Percentiles rank a stretch among this genome's conserved stretches.
These are phyloP conservation scores for Drosophila repletoides DNA, from an alignment of 1,140 invertebrate genomes.

Conservation along the genomic window DNA sequence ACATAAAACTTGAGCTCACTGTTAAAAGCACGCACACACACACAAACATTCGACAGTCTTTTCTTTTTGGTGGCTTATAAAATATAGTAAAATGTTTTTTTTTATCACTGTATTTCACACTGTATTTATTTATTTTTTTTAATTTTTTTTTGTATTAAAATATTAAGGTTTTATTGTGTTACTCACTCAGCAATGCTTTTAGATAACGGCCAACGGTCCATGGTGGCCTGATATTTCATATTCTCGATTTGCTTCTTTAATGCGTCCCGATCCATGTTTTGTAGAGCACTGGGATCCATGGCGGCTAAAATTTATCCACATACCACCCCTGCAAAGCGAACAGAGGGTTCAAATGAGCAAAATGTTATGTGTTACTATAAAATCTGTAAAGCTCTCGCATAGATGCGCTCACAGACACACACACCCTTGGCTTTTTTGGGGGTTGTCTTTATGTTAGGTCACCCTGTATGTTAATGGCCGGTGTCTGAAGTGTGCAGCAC, in stretches of 20 bases:
- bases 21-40: not conserved
- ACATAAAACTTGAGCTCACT: constrained; percentile 23
- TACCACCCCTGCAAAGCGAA: constrained; percentile 79
- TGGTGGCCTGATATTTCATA: constrained; percentile 97
- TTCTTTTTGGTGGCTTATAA: not conserved
- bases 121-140: not conserved
- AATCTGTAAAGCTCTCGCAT: constrained; percentile 33
- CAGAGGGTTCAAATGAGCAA: constrained; percentile 39
- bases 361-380: constrained; percentile 38
- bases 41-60: not conserved
- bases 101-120: not conserved
- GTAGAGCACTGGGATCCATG: constrained; percentile 95
- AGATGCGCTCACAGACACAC: not conserved
- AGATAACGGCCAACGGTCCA: constrained; percentile 97
- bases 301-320: constrained; percentile 83
- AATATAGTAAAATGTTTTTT: not conserved
- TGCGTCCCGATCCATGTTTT: constrained; percentile 98
- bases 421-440: not conserved
- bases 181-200: constrained; percentile 98
- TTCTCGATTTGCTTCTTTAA: constrained; percentile 98
- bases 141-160: not conserved
- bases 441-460: constrained; percentile 15
- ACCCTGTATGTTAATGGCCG: constrained; percentile 49
- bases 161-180: constrained; percentile 25
- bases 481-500: constrained; percentile 36